A percentile compares a stretch with the other conserved stretches of the same genome.
Conservation (phyloP, 1,140 invertebrate genomes). For the Cecropterus lyciades region DNA sequence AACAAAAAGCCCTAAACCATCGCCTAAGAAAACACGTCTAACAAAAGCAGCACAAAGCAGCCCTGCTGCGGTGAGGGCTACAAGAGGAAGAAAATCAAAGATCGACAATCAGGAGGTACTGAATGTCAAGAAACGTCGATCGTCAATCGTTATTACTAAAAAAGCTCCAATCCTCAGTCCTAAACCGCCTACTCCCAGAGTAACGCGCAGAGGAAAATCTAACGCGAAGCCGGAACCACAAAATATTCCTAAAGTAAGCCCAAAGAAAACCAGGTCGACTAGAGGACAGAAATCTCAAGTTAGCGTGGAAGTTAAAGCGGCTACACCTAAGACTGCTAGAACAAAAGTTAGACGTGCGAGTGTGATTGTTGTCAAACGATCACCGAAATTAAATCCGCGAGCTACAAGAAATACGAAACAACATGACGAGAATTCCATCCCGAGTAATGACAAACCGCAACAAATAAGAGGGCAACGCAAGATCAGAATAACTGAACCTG, state of each 20-base stretch:
- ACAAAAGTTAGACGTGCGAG: slow-evolving; percentile 25
- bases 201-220: slow-evolving; percentile 9
- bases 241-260: slow-evolving; percentile 6
- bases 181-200: slow-evolving; percentile 10
- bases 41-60: not conserved
- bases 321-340: slow-evolving; percentile 33
- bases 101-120: slow-evolving; percentile 6
- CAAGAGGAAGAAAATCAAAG: slow-evolving; percentile 11
- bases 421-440: not conserved
- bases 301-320: slow-evolving; percentile 4
- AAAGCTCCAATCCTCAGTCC: slow-evolving; percentile 45
- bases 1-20: slow-evolving; percentile 7
- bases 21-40: slow-evolving; percentile 13
- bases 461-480: slow-evolving; percentile 2
- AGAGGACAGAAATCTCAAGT: slow-evolving; percentile 30
- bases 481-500: not conserved
- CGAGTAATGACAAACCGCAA: not conserved
- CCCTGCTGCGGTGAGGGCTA: not conserved
- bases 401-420: slow-evolving; percentile 29
- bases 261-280: slow-evolving; percentile 27
- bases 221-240: slow-evolving; percentile 11
- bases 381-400: slow-evolving; percentile 34
- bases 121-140: slow-evolving; percentile 37
- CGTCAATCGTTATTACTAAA: slow-evolving; percentile 45
- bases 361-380: slow-evolving; percentile 36